Base-by-base conservation (phyloP, 2,888 invertebrate species). In the Cantharis flavilabris region DNA sequence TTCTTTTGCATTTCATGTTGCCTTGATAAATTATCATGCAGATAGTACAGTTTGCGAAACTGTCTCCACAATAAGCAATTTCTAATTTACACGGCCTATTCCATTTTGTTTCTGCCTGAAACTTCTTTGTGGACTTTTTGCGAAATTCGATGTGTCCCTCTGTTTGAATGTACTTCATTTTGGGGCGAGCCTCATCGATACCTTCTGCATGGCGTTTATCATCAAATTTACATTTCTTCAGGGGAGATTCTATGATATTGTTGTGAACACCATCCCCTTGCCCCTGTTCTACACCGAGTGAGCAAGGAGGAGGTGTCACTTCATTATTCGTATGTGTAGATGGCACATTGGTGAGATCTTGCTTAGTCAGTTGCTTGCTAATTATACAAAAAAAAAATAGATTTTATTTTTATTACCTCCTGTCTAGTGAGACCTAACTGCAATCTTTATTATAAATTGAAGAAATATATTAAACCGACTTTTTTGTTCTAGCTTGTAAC, bases 21-120 rank as follows among this genome's bases (percentile, higher is more conserved):
- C 91, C 91, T 75, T 91, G 90, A 83, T 93, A 93, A 76, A 91
- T 89, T 80, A 93, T 89, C 77, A 89, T 87, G 89, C 92, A 92
- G 82, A 93, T 91, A 7, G 90, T 90, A 82, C 90, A 91, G 83
- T 92, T 91, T 18, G 90, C 90, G 75, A 89, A 72, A 67, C 65
- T 76, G 75, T 90, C 90, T 78, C 89, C 89, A 0, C 90, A 91
- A 85, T 92, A 93, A 28, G 91, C 92, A 14, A 93, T 90, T 86
- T 92, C 92, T 71, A 93, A 85, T 84, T 91, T 92, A 84, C 92
- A 92, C 69, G 91, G 91, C 74, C 92, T 88, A 79, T 90, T 90
- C 92, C 93, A 93, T 82, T 90, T 91, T 1, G 86, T 88, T 90
- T 91, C 76, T 84, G 83, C 77, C 89, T 90, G 80, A 49, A 86